Evolutionary conservation across 37 sponge, comb jelly and placozoan genomes (phyloP), one percentile per base, ranked within the genome.

Genomic region (Corticium candelabrum): DNA sequence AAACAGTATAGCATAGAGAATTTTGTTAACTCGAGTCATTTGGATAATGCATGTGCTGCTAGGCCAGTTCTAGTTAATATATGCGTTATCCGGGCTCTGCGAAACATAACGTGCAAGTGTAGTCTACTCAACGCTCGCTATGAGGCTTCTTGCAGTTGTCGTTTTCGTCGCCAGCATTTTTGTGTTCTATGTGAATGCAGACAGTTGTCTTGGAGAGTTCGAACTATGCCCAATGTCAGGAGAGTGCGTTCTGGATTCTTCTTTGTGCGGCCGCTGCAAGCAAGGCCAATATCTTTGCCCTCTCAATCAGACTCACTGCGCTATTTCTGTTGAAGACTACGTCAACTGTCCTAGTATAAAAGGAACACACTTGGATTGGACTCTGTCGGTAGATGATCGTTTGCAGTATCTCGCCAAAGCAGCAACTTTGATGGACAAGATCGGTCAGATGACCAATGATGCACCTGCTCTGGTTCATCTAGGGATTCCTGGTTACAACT

Each of bases 381-480:
- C 73, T 7, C 33, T 70, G 73, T 29, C 29, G 7, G 5, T 70
- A 5, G 73, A 70, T 32, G 73, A 70, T 4, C 7, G 73, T 4
- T 4, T 70, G 21, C 5, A 7, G 5, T 4, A 4, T 4, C 73
- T 70, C 29, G 73, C 4, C 73, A 70, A 70, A 15, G 5, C 7
- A 32, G 36, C 73, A 5, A 70, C 33, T 70, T 5, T 70, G 5
- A 15, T 7, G 36, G 73, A 70, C 5, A 29, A 70, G 21, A 70
- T 70, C 73, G 73, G 31, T 34, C 73, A 70, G 73, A 7, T 70
- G 73, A 70, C 73, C 4, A 70, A 70, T 32, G 73, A 70, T 34
- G 73, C 73, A 35, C 73, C 73, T 4, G 73, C 73, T 7, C 5
- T 70, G 31, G 73, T 70, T 70, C 73, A 15, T 7, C 35, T 34